Conservation (phyloP, 2,797 vertebrate species). For the Pelochelys cantorii region DNA sequence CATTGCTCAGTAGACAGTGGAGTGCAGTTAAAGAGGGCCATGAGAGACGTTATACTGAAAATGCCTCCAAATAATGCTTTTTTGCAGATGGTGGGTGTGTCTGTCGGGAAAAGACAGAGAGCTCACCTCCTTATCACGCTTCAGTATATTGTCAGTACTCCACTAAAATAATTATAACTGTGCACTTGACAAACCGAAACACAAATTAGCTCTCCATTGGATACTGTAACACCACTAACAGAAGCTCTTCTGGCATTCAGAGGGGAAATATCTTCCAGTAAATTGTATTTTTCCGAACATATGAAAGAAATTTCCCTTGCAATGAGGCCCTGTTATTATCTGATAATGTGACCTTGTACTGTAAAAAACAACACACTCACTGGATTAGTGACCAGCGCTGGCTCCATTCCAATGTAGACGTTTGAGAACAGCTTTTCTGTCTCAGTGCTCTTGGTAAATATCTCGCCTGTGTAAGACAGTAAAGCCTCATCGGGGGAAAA, state of each 20-base stretch:
- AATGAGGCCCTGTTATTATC: neutral
- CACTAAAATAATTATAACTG: conserved; percentile 48
- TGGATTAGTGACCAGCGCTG: neutral
- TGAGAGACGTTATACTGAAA: conserved; percentile 29
- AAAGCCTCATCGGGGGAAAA: neutral
- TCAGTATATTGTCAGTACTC: conserved; percentile 7
- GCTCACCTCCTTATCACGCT: conserved; percentile 12
- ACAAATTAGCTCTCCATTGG: conserved; percentile 37
- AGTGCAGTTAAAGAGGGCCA: conserved; percentile 29
- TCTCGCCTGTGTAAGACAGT: neutral
- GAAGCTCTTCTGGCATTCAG: conserved; percentile 28
- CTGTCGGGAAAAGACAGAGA: neutral
- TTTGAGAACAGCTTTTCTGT: neutral
- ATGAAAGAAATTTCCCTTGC: neutral
- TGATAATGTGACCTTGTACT: neutral
- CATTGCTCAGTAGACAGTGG: conserved; percentile 47
- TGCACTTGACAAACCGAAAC: conserved; percentile 46
- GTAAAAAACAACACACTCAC: neutral
- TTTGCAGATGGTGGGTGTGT: neutral
- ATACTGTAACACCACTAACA: neutral
- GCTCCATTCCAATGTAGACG: neutral
- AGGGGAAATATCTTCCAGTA: conserved; percentile 9
- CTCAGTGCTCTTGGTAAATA: neutral
- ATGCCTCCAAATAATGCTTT: conserved; percentile 2
- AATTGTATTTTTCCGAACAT: conserved; percentile 49